Percentiles rank a stretch among this genome's conserved stretches.
These are phyloP conservation scores for Lordiphosa mommai DNA, from an alignment of 1,140 invertebrate species.

Conservation along the genomic window DNA sequence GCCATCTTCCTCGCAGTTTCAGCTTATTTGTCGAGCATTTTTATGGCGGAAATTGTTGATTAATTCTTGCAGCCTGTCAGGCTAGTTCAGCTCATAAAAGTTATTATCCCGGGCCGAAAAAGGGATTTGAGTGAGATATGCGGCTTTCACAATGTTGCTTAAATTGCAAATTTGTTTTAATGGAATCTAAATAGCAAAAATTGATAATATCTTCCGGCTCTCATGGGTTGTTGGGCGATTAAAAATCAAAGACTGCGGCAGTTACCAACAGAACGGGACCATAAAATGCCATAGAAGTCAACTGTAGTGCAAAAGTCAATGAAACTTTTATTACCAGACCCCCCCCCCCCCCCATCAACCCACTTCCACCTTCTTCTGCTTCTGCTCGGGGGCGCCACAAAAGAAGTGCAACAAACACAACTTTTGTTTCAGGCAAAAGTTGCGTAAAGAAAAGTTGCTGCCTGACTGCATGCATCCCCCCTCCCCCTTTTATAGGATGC, in stretches of 20 bases:
- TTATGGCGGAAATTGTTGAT: conserved; percentile 55
- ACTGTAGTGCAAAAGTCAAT: conserved; percentile 65
- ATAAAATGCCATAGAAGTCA: conserved; percentile 62
- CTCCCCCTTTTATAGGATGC: no score
- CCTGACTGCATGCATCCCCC: neutral
- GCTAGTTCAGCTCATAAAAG: conserved; percentile 18
- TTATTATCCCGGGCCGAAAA: conserved; percentile 24
- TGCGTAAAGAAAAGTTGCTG: conserved; percentile 38
- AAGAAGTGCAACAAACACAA: conserved; percentile 62
- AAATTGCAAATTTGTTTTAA: conserved; percentile 11
- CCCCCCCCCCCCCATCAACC: neutral
- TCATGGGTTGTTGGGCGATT: conserved; percentile 9
- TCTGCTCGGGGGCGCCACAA: conserved; percentile 17
- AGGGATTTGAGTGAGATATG: no score
- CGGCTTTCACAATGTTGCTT: conserved; percentile 50
- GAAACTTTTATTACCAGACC: conserved; percentile 36
- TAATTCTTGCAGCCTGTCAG: conserved; percentile 27
- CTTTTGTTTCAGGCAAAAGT: conserved; percentile 45
- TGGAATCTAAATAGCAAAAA: conserved; percentile 9
- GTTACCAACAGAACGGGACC: no score
- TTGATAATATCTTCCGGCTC: conserved; percentile 14
- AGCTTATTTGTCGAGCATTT: conserved; percentile 32
- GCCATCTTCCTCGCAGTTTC: conserved; percentile 13
- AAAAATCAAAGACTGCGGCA: conserved; percentile 8
- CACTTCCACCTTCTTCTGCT: neutral